phyloP scores from a whole-genome alignment of 2,888 invertebrate genomes.

The Drosophila anceps region DNA sequence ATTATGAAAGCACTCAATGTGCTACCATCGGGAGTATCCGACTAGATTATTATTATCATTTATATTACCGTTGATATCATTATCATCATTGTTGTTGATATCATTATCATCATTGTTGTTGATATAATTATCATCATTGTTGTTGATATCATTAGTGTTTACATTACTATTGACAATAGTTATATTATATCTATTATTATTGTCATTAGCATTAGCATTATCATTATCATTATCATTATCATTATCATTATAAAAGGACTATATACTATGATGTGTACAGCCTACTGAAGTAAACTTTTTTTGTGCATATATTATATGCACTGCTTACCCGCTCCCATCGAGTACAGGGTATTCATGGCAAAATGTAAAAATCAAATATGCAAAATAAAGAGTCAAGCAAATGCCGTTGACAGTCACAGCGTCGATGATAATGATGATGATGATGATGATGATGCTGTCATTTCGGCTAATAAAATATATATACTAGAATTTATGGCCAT shows the following conservation, averaged over 20 bases:
- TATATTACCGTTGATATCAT: background rate
- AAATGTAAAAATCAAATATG: constrained; percentile 25
- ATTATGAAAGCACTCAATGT: constrained; percentile 4
- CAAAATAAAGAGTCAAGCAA: constrained; percentile 23
- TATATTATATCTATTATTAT: background rate
- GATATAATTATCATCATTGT: background rate
- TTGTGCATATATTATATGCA: background rate
- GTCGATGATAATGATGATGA: constrained; percentile 35
- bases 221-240: background rate
- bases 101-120: too few relatives aligned
- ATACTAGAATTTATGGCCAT: constrained; percentile 5
- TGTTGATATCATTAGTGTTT: too few relatives aligned
- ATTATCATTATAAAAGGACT: background rate
- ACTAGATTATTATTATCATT: background rate
- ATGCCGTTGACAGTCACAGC: constrained; percentile 44
- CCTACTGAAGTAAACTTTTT: background rate
- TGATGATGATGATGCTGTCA: constrained; percentile 46
- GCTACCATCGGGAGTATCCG: background rate
- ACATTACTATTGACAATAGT: too few relatives aligned
- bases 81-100: background rate
- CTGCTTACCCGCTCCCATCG: background rate
- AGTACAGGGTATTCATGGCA: background rate
- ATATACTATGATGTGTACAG: background rate
- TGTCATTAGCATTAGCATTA: background rate
- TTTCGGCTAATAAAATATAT: constrained; percentile 38